Percentiles rank a stretch among this genome's conserved stretches.
phyloP scores from a whole-genome alignment of 2,113 vertebrate genomes.

The Actenoides hombroni region DNA sequence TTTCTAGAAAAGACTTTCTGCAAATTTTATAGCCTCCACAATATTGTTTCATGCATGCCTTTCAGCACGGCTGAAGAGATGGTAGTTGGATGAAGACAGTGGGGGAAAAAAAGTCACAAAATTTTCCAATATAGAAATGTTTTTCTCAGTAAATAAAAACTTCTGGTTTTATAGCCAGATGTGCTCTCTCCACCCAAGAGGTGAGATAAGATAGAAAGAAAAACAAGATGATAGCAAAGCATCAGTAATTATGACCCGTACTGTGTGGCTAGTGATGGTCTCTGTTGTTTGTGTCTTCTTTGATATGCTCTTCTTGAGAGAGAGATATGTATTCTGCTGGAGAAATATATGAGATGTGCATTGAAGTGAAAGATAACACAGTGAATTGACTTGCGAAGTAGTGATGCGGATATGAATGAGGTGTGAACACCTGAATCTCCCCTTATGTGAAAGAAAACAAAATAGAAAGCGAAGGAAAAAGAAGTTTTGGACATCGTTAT shows the following conservation, averaged over 20 bases:
- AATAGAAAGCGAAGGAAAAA: neutral
- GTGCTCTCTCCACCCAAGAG: neutral
- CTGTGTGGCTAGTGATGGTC: neutral
- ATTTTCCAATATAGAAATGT: neutral
- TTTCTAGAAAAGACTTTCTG: neutral
- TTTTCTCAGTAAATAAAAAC: neutral
- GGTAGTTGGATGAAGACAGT: neutral
- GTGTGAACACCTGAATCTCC: neutral
- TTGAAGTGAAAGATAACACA: constrained; percentile 53
- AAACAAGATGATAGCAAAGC: neutral
- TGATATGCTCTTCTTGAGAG: neutral
- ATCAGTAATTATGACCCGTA: neutral
- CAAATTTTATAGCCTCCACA: neutral
- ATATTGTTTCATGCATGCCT: neutral
- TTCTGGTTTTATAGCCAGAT: neutral
- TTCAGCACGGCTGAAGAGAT: neutral
- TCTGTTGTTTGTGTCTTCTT: neutral
- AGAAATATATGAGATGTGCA: constrained; percentile 7
- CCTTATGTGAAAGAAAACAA: neutral
- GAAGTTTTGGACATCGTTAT: neutral
- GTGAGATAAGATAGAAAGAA: neutral
- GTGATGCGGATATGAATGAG: neutral
- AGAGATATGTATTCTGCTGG: neutral
- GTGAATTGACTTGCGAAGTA: constrained; percentile 21
- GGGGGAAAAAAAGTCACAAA: neutral